phyloP scores from a whole-genome alignment of 2,888 invertebrate species.

The Agrochola lota region DNA sequence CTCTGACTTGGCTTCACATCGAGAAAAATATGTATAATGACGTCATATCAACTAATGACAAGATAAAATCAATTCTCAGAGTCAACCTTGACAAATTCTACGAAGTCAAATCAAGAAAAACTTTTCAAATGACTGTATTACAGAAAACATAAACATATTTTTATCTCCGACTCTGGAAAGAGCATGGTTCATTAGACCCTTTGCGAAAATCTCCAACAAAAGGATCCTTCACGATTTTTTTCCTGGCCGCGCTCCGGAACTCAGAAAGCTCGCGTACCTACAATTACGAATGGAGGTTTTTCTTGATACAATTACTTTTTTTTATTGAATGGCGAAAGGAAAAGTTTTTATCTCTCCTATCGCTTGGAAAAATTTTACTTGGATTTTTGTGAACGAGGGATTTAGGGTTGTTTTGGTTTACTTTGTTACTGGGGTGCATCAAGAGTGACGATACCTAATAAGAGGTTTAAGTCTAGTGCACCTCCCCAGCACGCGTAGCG shows the following conservation, averaged over 20 bases:
- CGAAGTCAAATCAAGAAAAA: background rate
- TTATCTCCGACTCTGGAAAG: conserved; percentile 44
- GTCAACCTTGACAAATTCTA: conserved; percentile 5
- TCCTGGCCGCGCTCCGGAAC: conserved; percentile 56
- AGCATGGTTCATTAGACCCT: conserved; percentile 65
- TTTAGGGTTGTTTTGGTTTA: no score
- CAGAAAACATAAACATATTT: conserved; percentile 52
- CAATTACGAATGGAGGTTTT: conserved; percentile 55
- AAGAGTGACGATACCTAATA: no score
- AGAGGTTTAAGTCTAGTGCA: no score
- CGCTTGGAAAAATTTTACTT: conserved; percentile 1
- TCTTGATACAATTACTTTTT: conserved; percentile 64
- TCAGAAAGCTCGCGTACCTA: conserved; percentile 56
- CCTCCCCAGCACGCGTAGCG: no score
- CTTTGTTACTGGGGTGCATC: no score
- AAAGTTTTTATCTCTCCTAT: conserved; percentile 51
- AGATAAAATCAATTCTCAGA: conserved; percentile 4
- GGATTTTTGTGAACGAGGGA: background rate
- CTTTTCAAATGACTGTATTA: conserved; percentile 26
- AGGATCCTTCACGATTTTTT: conserved; percentile 50
- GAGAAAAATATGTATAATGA: background rate
- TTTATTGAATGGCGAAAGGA: conserved; percentile 49
- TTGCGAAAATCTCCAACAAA: conserved; percentile 63
- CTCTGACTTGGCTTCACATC: no score
- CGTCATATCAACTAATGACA: background rate